Evolutionary conservation across 2,888 invertebrate genomes (phyloP), one percentile per base, ranked within the genome.

Genomic region (Drosophila atroscutellata): DNA sequence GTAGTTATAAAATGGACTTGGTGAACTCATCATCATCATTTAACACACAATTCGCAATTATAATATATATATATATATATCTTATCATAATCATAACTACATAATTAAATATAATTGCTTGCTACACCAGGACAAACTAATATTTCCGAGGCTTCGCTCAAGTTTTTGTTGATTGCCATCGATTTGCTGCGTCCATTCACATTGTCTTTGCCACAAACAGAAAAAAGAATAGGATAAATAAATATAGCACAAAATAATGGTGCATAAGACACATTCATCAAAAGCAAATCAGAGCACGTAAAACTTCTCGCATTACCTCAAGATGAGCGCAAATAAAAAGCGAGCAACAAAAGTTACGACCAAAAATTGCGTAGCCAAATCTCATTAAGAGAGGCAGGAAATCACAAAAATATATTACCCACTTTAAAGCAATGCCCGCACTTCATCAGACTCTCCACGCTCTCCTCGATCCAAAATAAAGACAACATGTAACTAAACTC

Each of bases 401-500:
- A 89, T 84, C 84, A 81, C 77, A 86, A 89, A 87, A 89, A 84
- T 81, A 87, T 89, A 84, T 84, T 87, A 63, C 86, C 86, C 90
- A 89, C 84, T 89, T 84, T 84, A 84, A 84, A 89, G 85, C 75
- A 85, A 74, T 85, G 80, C 85, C 52, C 72, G 64, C 90, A 89
- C 90, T 87, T 89, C 84, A 89, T 84, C 88, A 89, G 58, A 61
- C 39, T 28, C 42, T 24, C 1, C 28, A 20, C n/a, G n/a, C n/a
- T n/a, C n/a, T 26, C 32, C 47, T n/a, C 20, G 28, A 34, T 30
- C 8, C 24, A 36, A 47, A 45, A 63, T 15, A 57, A 86, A 80
- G 73, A 83, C 89, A 89, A 83, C 82, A 85, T 81, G 85, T 84
- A 84, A 84, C 89, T 84, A 89, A 84, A 89, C 88, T 87, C 90